Base-by-base conservation (phyloP, 2,797 vertebrate species). In the Chloroceryle inda region DNA sequence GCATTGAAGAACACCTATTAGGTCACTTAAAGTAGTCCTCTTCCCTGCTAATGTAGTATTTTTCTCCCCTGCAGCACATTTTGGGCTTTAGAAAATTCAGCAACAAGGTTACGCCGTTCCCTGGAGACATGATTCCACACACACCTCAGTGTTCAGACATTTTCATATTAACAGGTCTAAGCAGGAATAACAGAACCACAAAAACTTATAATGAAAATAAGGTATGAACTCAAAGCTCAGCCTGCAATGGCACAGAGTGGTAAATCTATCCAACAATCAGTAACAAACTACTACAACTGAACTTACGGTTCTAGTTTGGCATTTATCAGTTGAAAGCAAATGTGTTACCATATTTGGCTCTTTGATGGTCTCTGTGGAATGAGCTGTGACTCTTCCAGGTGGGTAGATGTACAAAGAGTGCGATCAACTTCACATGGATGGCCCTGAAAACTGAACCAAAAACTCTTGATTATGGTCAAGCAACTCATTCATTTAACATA, bases 261-360 rank as follows among this genome's bases (percentile, higher is more conserved):
- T 67, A 89, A 92, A 91, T 88, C 59, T 50, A 59, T 88, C 82
- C 84, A 90, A 55, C 40, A 73, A 67, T 67, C 27, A 29, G 50
- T 82, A 76, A 67, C 44, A 84, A 95, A 85, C 29, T 75, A 44
- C 29, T 85, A 23, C 50, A 49, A 21, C 44, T 73, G 71, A 69
- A 75, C 91, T 89, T 92, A 27, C 58, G 50, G n/a, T 69, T 88
- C 82, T 69, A 79, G 47, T 73, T 76, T 94, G 92, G 69, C 85
- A 58, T 92, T 75, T 58, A 84, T 88, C 55, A 72, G 58, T 78
- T 55, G 92, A 62, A 92, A 95, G 89, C 22, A 85, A 96, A 85
- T 52, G 66, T 38, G 42, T 59, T 89, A 26, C 58, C 88, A 86
- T 71, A 20, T 92, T 55, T 76, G 47, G 42, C 45, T 85, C 79